phyloP scores from a whole-genome alignment of 2,797 vertebrate genomes.

The Smutsia temminckii region DNA sequence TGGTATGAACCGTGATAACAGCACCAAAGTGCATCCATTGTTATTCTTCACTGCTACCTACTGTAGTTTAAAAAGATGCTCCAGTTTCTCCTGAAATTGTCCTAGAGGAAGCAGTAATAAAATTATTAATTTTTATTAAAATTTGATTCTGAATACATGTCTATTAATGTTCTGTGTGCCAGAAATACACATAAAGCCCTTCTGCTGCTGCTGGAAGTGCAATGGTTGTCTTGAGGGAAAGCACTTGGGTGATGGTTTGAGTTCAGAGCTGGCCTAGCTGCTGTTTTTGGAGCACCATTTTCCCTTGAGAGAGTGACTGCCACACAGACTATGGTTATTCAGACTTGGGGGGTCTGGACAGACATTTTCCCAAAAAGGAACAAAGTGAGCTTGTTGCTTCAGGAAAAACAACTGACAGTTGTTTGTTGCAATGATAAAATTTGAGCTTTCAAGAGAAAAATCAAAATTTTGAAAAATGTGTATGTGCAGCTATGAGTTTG shows the following conservation, averaged over 20 bases:
- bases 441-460: constrained; percentile 47
- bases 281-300: not conserved
- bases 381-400: not conserved
- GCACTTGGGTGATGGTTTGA: not conserved
- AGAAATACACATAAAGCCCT: not conserved
- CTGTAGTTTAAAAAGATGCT: not conserved
- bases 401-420: not conserved
- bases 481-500: not conserved
- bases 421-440: not conserved
- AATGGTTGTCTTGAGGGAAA: not conserved
- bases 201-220: too few species aligned
- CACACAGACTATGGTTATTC: not conserved
- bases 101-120: not conserved
- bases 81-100: not conserved
- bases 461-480: not conserved
- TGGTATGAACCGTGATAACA: not conserved
- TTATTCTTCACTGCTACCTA: not conserved
- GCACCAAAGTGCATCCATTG: too few species aligned
- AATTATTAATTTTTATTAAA: not conserved
- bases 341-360: not conserved
- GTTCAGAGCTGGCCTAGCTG: not conserved
- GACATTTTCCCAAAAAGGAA: constrained; percentile 14
- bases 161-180: not conserved
- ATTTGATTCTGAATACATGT: not conserved
- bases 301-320: not conserved